Conservation (phyloP, 2,797 vertebrate genomes). For the Bryconaethiops microstoma region DNA sequence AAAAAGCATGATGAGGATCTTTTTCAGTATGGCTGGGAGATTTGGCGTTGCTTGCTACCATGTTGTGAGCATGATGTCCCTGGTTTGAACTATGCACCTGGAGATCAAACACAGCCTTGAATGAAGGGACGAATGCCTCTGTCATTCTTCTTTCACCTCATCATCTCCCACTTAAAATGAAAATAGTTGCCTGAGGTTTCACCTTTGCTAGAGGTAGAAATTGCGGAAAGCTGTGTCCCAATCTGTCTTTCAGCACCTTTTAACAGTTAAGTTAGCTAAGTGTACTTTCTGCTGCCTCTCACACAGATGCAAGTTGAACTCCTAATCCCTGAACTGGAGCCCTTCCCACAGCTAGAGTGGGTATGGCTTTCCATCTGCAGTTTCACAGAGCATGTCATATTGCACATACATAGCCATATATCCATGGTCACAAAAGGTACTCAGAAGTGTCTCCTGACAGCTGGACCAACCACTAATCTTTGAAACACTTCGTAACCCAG, state of each 20-base stretch:
- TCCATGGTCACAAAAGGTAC: conserved; percentile 65
- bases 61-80: conserved; percentile 53
- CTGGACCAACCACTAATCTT: conserved; percentile 65
- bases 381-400: conserved; percentile 50
- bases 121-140: conserved; percentile 57
- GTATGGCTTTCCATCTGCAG: conserved; percentile 74
- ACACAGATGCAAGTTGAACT: conserved; percentile 76
- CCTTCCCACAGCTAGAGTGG: conserved; percentile 66
- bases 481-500: conserved; percentile 67
- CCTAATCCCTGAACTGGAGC: conserved; percentile 74
- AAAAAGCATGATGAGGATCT: background rate
- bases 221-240: conserved; percentile 55
- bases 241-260: conserved; percentile 76
- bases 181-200: conserved; percentile 19
- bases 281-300: conserved; percentile 71
- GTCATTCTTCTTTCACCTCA: conserved; percentile 62
- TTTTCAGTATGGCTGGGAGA: conserved; percentile 54
- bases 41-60: conserved; percentile 36
- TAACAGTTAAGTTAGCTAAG: conserved; percentile 77
- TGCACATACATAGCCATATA: conserved; percentile 1
- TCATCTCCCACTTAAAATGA: conserved; percentile 6
- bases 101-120: conserved; percentile 60
- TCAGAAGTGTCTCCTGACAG: conserved; percentile 72
- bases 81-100: conserved; percentile 57
- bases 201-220: conserved; percentile 50